Evolutionary conservation across 2,797 vertebrate species (phyloP), one percentile per base, ranked within the genome.

Genomic region (Jordanella pulchra): DNA sequence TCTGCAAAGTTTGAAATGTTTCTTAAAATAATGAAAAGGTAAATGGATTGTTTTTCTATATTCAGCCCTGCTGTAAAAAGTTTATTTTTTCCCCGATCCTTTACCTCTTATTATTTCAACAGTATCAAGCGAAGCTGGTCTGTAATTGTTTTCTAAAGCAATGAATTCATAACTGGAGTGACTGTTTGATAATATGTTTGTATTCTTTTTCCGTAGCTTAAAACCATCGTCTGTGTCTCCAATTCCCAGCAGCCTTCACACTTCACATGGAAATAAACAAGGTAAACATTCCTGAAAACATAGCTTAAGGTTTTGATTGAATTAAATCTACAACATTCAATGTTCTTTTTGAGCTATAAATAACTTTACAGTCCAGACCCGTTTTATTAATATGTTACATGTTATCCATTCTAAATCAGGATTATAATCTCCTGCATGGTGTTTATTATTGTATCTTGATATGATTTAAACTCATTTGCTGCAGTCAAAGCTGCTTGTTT

Each of bases 181-280:
- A 35, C n/a, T 23, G 6, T 56, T 71, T 68, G 28, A 67, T 79
- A 10, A 1, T 53, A n/a, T 3, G 6, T 21, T 12, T 56, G 74
- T 75, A 1, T 73, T 15, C 0, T 30, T 82, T 23, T 80, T 39
- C 9, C 69, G 50, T 77, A 94, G 93, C 71, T 27, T 73, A 73
- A 91, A 79, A 78, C 54, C 79, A 35, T 83, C 83, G 28, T 61
- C 84, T n/a, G 50, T 25, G 67, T 71, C 87, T 71, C 87, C 84
- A 70, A 84, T 81, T 75, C 83, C 74, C 68, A 80, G 78, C 50
- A 78, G 45, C 32, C 74, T 76, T 15, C 71, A 75, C 6, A 73
- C 55, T 0, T 56, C 73, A 53, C 76, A 64, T 39, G 76, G 79
- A 77, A 79, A 80, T 1, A 86, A 89, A 48, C 53, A 84, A 61